phyloP scores from a whole-genome alignment of 2,888 invertebrate species.

The Chydorus sphaericus region DNA sequence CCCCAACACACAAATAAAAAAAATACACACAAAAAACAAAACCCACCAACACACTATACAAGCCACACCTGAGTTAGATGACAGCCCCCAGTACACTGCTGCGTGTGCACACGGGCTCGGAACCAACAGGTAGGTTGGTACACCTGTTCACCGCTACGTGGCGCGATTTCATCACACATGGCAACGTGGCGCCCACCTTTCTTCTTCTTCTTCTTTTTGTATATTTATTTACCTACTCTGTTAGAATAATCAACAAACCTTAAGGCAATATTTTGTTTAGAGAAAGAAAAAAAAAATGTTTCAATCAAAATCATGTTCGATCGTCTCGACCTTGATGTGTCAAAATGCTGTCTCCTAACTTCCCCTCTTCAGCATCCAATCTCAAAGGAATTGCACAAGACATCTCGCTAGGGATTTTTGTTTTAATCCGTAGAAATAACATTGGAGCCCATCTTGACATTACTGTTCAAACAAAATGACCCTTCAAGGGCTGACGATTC shows the following conservation, averaged over 20 bases:
- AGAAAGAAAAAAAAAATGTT: not conserved
- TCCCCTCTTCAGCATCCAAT: no score
- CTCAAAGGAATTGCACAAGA: no score
- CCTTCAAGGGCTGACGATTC: no score
- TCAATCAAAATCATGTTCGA: not conserved
- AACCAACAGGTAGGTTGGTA: not conserved
- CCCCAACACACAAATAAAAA: not conserved
- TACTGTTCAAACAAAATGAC: no score
- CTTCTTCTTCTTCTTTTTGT: not conserved
- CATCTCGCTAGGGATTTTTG: no score
- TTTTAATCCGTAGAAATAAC: no score
- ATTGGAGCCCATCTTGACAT: no score
- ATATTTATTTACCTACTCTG: not conserved
- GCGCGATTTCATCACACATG: not conserved
- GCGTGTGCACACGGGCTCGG: not conserved
- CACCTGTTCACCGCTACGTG: not conserved
- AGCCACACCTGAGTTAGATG: constrained; percentile 13
- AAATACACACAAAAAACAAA: constrained; percentile 1
- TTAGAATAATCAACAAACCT: not conserved
- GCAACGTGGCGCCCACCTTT: not conserved
- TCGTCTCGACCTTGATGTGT: not conserved
- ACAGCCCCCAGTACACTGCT: constrained; percentile 11
- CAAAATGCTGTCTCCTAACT: no score
- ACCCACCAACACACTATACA: constrained; percentile 9
- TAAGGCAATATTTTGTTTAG: not conserved